Conservation (phyloP, 2,113 vertebrate species). For the Scytalopus superciliaris region DNA sequence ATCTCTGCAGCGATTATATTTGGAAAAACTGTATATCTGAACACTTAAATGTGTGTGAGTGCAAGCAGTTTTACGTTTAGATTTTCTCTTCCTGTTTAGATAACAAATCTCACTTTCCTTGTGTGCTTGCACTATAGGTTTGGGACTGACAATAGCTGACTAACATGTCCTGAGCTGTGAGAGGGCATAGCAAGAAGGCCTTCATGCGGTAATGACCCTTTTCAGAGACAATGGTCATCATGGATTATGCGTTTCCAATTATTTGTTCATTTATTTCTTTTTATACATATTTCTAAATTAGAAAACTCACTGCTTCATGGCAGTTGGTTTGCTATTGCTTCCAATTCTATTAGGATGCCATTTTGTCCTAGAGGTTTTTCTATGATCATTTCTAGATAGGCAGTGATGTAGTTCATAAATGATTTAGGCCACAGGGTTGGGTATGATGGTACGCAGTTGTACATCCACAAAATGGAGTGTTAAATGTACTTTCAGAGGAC, state of each 20-base stretch:
- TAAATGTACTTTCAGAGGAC: conserved; percentile 45
- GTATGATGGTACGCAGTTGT: conserved; percentile 49
- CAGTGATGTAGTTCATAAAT: conserved; percentile 59
- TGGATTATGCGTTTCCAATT: conserved; percentile 86
- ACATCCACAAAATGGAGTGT: conserved; percentile 55
- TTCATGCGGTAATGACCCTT: conserved; percentile 84
- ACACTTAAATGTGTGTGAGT: conserved; percentile 99
- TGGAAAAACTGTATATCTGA: conserved; percentile 97
- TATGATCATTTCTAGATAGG: conserved; percentile 72
- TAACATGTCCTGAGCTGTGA: conserved; percentile 89
- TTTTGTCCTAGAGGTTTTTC: conserved; percentile 73
- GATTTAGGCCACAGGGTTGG: conserved; percentile 66
- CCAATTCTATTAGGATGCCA: conserved; percentile 78
- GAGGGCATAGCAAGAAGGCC: conserved; percentile 85
- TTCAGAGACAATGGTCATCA: conserved; percentile 88
- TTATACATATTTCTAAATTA: conserved; percentile 81
- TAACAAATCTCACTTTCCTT: conserved; percentile 87
- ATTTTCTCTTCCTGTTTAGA: conserved; percentile 87
- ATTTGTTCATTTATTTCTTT: conserved; percentile 86
- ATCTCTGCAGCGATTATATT: conserved; percentile 98
- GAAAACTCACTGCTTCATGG: conserved; percentile 86
- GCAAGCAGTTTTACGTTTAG: conserved; percentile 96
- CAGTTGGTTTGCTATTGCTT: conserved; percentile 87
- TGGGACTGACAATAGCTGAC: conserved; percentile 88
- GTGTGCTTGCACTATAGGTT: conserved; percentile 92